Conservation (phyloP, 2,888 invertebrate species). For the Agrenia bidenticulata region DNA sequence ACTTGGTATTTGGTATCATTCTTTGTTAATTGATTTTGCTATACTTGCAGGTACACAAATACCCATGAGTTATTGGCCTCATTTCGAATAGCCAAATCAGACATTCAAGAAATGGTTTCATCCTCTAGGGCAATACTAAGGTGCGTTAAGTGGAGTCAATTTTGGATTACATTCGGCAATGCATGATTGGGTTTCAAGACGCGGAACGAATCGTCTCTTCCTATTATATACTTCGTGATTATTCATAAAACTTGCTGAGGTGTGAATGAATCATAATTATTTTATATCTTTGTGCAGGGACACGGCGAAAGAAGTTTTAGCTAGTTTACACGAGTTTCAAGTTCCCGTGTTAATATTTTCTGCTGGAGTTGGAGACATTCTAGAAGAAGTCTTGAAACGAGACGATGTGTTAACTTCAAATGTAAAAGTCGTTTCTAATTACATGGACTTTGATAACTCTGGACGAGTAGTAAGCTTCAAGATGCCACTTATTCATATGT, state of each 20-base stretch:
- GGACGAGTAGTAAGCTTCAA: slow-evolving; percentile 66
- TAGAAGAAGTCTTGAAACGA: slow-evolving; percentile 72
- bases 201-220: slow-evolving; percentile 67
- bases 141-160: slow-evolving; percentile 56
- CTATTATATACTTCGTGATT: slow-evolving; percentile 61
- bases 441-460: slow-evolving; percentile 67
- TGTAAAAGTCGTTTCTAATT: slow-evolving; percentile 82
- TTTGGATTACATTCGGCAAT: neutral
- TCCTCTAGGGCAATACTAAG: slow-evolving; percentile 57
- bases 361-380: slow-evolving; percentile 89
- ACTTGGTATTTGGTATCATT: neutral
- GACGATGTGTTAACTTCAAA: slow-evolving; percentile 68
- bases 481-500: slow-evolving; percentile 66
- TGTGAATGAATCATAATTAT: no score
- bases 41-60: slow-evolving; percentile 28
- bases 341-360: slow-evolving; percentile 88
- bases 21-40: neutral
- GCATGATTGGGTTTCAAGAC: slow-evolving; percentile 61
- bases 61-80: slow-evolving; percentile 52
- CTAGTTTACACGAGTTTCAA: neutral
- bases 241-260: no score
- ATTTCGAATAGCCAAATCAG: slow-evolving; percentile 16
- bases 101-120: slow-evolving; percentile 38
- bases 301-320: neutral
- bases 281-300: neutral